Evolutionary conservation across 2,888 invertebrate species (phyloP).

Genomic region (Agrochola lychnidis): DNA sequence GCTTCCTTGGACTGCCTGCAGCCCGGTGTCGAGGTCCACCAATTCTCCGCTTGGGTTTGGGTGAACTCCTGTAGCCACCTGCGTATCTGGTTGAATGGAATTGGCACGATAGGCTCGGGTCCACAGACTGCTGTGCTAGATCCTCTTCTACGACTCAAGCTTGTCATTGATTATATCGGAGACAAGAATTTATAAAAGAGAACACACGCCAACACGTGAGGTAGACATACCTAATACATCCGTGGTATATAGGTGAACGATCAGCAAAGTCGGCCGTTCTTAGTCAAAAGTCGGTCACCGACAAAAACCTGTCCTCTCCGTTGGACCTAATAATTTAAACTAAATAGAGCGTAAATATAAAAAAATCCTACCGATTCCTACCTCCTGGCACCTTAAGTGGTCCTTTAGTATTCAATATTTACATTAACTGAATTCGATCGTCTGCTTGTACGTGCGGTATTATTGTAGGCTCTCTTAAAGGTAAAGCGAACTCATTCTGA

Average conservation of each 20-base stretch:
- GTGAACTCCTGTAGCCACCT: too few relatives aligned
- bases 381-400: constrained; percentile 39
- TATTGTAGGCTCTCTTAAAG: constrained; percentile 56
- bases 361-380: constrained; percentile 40
- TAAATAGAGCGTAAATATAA: neutral
- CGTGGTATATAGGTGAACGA: too few relatives aligned
- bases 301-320: too few relatives aligned
- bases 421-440: constrained; percentile 57
- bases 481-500: constrained; percentile 62
- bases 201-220: neutral
- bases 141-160: too few relatives aligned
- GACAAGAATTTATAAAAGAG: neutral
- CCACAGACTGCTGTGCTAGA: too few relatives aligned
- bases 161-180: neutral
- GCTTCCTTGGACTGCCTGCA: too few relatives aligned
- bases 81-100: too few relatives aligned
- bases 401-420: constrained; percentile 70
- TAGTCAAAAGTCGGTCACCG: neutral
- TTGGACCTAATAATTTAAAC: neutral
- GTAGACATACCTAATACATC: neutral
- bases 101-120: too few relatives aligned
- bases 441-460: constrained; percentile 48
- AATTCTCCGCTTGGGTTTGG: too few relatives aligned
- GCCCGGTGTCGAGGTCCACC: too few relatives aligned
- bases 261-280: neutral